phyloP scores from a whole-genome alignment of 2,797 vertebrate species.

The Pipistrellus pipistrellus region DNA sequence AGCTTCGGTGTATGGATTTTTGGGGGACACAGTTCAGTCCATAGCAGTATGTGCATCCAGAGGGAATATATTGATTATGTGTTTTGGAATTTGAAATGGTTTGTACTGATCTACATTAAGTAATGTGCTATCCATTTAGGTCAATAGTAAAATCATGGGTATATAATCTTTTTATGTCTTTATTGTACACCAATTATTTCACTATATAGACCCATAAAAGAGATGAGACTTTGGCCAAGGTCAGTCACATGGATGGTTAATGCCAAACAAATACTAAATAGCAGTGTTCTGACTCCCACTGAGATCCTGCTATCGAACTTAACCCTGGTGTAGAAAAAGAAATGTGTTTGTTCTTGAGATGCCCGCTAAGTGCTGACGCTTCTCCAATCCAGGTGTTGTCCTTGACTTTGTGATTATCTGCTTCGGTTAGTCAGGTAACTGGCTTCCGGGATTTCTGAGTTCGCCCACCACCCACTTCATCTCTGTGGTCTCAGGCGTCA shows the following conservation, averaged over 20 bases:
- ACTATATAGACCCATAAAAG: neutral
- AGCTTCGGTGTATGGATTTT: neutral
- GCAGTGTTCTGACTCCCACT: neutral
- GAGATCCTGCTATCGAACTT: neutral
- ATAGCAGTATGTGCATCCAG: too few species aligned
- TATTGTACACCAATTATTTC: neutral
- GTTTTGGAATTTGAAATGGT: neutral
- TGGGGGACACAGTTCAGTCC: neutral
- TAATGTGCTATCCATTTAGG: neutral
- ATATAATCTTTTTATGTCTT: neutral
- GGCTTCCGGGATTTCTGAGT: conserved; percentile 6
- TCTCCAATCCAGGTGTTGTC: neutral
- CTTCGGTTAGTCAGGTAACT: conserved; percentile 5
- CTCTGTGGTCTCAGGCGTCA: neutral
- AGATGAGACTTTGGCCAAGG: neutral
- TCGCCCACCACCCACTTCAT: neutral
- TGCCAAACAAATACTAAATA: neutral
- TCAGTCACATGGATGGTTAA: neutral
- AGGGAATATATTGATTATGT: neutral
- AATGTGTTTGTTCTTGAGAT: neutral
- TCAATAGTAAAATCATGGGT: neutral
- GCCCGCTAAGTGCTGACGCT: neutral
- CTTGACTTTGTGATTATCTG: neutral
- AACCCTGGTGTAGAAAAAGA: neutral
- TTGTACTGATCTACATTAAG: neutral